Conservation (phyloP, 2,113 vertebrate species). For the Clarias batrachus region DNA sequence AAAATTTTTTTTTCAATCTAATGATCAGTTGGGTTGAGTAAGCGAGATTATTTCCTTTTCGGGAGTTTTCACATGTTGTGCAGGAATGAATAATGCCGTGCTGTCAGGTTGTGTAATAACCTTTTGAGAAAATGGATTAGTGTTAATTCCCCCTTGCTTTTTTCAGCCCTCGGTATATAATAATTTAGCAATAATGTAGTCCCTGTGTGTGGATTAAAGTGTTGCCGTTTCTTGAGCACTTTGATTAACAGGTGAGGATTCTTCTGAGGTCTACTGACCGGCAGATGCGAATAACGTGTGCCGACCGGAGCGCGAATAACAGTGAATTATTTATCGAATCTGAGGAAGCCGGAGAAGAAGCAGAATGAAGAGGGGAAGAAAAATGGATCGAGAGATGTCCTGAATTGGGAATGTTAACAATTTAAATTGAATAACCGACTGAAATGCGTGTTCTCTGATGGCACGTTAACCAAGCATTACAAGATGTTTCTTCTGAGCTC, state of each 20-base stretch:
- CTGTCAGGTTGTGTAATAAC: neutral
- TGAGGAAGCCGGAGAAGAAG: neutral
- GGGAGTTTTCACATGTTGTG: neutral
- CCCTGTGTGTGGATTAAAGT: neutral
- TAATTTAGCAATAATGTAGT: constrained; percentile 5
- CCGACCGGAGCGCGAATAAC: constrained; percentile 46
- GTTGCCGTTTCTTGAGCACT: neutral
- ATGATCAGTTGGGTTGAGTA: neutral
- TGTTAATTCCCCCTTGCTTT: constrained; percentile 1
- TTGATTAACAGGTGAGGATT: constrained; percentile 34
- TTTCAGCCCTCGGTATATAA: neutral
- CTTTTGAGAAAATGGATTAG: constrained; percentile 3
- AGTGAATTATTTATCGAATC: constrained; percentile 8
- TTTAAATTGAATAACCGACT: neutral
- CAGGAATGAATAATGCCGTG: neutral
- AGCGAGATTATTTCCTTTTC: neutral
- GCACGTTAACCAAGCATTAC: neutral
- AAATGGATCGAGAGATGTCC: neutral
- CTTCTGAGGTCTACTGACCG: constrained; percentile 32
- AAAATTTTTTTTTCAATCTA: neutral
- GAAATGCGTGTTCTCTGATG: neutral
- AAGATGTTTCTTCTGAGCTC: neutral
- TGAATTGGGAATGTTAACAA: no score
- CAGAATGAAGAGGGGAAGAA: neutral
- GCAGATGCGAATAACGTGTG: constrained; percentile 19